Conservation (phyloP, 2,888 invertebrate genomes). For the Bellardia pandia region DNA sequence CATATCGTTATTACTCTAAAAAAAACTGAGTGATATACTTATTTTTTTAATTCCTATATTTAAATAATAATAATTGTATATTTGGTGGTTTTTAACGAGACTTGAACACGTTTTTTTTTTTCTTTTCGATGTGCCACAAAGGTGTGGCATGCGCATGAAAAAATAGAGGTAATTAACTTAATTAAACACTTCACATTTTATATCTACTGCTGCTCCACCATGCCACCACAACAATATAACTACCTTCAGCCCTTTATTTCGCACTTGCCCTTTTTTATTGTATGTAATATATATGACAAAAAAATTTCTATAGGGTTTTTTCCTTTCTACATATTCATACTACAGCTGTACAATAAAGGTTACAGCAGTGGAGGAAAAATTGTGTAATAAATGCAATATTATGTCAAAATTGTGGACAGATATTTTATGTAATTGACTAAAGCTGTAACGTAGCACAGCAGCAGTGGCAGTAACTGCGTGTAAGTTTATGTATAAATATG, state of each 20-base stretch:
- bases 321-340: conserved; percentile 2
- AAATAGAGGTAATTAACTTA: conserved; percentile 68
- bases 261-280: neutral
- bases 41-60: conserved; percentile 48
- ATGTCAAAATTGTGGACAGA: conserved; percentile 68
- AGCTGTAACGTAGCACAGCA: neutral
- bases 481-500: conserved; percentile 13
- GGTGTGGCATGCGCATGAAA: conserved; percentile 65
- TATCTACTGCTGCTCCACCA: conserved; percentile 36
- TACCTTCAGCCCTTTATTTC: neutral
- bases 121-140: conserved; percentile 26
- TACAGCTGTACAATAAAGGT: conserved; percentile 37
- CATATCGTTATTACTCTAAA: neutral
- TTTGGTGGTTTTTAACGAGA: conserved; percentile 63
- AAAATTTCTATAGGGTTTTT: conserved; percentile 20
- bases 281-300: neutral
- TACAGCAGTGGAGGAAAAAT: neutral
- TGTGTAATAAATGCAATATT: conserved; percentile 65
- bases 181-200: conserved; percentile 70
- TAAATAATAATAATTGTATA: conserved; percentile 68
- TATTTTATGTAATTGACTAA: conserved; percentile 56
- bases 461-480: neutral
- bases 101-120: conserved; percentile 57
- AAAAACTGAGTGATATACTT: neutral
- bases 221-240: neutral